Evolutionary conservation across 2,113 vertebrate genomes (phyloP).

Genomic region (Chitala chitala): DNA sequence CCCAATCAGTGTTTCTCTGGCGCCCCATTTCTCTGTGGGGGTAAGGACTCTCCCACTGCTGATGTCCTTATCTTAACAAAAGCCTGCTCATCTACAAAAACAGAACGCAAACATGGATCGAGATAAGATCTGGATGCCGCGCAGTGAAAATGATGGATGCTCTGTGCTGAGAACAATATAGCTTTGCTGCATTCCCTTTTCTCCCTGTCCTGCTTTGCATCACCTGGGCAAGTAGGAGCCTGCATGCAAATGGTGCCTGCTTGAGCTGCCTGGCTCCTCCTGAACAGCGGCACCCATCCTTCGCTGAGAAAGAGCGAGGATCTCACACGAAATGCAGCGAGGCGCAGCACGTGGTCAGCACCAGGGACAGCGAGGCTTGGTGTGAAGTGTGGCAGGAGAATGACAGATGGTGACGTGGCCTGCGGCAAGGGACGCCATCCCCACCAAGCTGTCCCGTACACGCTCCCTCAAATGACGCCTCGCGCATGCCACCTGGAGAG

Average conservation of each 20-base stretch:
- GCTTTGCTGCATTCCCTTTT: not conserved
- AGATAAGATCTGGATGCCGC: not conserved
- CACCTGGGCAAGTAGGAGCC: not conserved
- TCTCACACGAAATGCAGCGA: not conserved
- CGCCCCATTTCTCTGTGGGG: slow-evolving; percentile 9
- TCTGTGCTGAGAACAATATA: not conserved
- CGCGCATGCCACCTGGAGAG: not conserved
- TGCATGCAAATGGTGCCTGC: too few relatives aligned
- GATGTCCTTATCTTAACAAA: not conserved
- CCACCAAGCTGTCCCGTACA: not conserved
- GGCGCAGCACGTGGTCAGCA: not conserved
- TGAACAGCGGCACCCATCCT: not conserved
- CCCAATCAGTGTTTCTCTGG: slow-evolving; percentile 8
- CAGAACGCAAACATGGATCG: not conserved
- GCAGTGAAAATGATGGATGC: not conserved
- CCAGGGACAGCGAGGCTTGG: not conserved
- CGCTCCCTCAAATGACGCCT: not conserved
- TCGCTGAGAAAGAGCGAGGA: not conserved
- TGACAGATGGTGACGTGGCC: too few relatives aligned
- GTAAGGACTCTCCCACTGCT: not conserved
- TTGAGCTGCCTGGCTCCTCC: not conserved
- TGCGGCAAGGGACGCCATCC: not conserved
- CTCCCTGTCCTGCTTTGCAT: not conserved
- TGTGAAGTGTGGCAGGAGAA: not conserved
- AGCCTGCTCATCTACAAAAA: not conserved